Percentiles rank a stretch among this genome's conserved stretches.
These are phyloP conservation scores for Cylloceria caligata DNA, from an alignment of 2,888 invertebrate species.

Conservation along the genomic window DNA sequence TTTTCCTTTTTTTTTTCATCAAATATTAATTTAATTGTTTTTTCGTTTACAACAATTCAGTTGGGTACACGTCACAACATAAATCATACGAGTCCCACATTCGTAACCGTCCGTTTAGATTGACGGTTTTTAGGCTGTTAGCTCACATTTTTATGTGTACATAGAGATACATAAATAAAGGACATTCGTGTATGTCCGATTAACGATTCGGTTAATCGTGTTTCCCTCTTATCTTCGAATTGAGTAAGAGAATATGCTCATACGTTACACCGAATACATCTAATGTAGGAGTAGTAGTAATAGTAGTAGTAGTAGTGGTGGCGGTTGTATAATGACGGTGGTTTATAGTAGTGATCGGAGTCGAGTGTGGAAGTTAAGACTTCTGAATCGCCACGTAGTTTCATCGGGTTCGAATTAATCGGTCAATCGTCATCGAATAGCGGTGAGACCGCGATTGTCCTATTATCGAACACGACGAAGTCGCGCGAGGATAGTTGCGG, in stretches of 20 bases:
- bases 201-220: conserved; percentile 41
- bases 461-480: conserved; percentile 28
- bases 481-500: conserved; percentile 3
- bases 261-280: conserved; percentile 79
- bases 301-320: conserved; percentile 1
- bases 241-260: neutral
- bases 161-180: neutral
- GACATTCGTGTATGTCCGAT: conserved; percentile 46
- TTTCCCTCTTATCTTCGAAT: conserved; percentile 16
- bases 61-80: conserved; percentile 29
- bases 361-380: conserved; percentile 84
- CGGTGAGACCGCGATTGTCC: neutral
- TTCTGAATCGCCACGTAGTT: conserved; percentile 64
- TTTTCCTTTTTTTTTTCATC: neutral
- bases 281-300: conserved; percentile 60
- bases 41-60: conserved; percentile 35
- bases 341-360: conserved; percentile 79
- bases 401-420: conserved; percentile 68
- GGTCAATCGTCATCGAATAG: conserved; percentile 66
- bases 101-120: conserved; percentile 29
- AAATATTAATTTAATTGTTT: no score
- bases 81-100: conserved; percentile 17
- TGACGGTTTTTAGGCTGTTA: conserved; percentile 53
- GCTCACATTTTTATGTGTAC: conserved; percentile 36
- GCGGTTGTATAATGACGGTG: conserved; percentile 20